A percentile compares a stretch with the other conserved stretches of the same genome.
phyloP scores from a whole-genome alignment of 1,140 invertebrate species.

The Campoletis sonorensis region DNA sequence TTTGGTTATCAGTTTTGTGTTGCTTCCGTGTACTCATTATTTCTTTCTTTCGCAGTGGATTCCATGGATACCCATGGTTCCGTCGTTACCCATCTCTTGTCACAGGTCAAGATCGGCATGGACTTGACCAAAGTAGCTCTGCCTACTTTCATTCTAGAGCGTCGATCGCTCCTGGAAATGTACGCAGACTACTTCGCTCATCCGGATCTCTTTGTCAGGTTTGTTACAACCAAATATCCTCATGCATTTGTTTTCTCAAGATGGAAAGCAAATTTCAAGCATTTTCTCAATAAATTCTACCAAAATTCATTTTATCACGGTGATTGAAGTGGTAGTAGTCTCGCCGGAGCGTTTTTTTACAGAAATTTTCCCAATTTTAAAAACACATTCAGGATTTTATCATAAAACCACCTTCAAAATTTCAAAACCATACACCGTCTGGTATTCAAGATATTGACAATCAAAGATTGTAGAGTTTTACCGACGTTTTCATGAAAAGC shows the following conservation, averaged over 20 bases:
- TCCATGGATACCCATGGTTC: conserved; percentile 96
- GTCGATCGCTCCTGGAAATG: conserved; percentile 97
- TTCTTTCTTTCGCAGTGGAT: conserved; percentile 72
- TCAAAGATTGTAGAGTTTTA: too few species aligned
- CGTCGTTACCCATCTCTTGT: conserved; percentile 94
- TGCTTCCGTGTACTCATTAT: conserved; percentile 21
- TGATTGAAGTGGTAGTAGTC: too few species aligned
- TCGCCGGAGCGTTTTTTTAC: too few species aligned
- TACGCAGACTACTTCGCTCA: conserved; percentile 99
- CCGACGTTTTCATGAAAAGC: too few species aligned
- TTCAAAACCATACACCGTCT: too few species aligned
- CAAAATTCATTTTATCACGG: too few species aligned
- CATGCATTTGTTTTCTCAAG: conserved; percentile 35
- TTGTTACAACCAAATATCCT: conserved; percentile 70
- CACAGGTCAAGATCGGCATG: conserved; percentile 98
- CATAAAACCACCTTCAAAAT: too few species aligned
- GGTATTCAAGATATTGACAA: too few species aligned
- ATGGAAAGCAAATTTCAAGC: conserved; percentile 22
- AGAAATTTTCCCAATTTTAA: too few species aligned
- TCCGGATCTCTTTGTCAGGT: conserved; percentile 95
- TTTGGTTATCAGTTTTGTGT: neutral
- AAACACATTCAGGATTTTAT: too few species aligned
- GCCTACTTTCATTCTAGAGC: conserved; percentile 97
- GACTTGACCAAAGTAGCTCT: conserved; percentile 98
- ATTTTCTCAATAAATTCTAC: too few species aligned